Base-by-base conservation (phyloP, 2,888 invertebrate genomes). In the Agrotis clavis region DNA sequence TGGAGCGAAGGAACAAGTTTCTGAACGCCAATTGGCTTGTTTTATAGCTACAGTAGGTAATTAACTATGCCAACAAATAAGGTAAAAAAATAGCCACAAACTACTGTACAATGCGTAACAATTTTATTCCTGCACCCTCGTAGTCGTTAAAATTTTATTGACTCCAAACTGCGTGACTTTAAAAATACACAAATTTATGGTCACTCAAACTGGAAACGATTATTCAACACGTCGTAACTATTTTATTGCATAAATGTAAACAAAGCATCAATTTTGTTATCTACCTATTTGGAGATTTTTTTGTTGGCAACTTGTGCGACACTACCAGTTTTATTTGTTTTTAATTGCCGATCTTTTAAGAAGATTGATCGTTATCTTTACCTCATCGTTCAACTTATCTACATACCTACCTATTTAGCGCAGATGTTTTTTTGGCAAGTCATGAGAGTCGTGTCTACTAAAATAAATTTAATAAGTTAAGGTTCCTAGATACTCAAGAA, bases 161-260 rank as follows among this genome's bases (percentile, higher is more conserved):
- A 94, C 95, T 95, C 90, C 92, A 93, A 95, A 95, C 94, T 93
- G 93, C 93, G 92, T 91, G 93, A 94, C 95, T 95, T 95, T 95
- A 94, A 96, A 95, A 96, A 95, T 94, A 94, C 91, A 95, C 95
- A 95, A 95, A 95, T 96, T 95, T 96, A 96, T 92, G 94, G 95
- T 95, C 95, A 95, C 94, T 95, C 95, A 93, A 93, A 94, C 92
- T 90, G 93, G 93, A 90, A 94, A 93, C 94, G 95, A 95, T 96
- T 95, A 96, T 95, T 95, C 95, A 95, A 95, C 96, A 96, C 95
- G 92, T 96, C 95, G 95, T 96, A 94, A 95, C 94, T 92, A 94
- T 95, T 96, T 96, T 96, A 96, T 95, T 94, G 91, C 92, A 86
- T 83, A 89, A 93, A 93, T 94, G 93, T 95, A 95, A 95, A 95